Percentiles rank a stretch among this genome's conserved stretches.
Evolutionary conservation across 1,140 invertebrate genomes (phyloP).

Genomic region (Nasonia longicornis): DNA sequence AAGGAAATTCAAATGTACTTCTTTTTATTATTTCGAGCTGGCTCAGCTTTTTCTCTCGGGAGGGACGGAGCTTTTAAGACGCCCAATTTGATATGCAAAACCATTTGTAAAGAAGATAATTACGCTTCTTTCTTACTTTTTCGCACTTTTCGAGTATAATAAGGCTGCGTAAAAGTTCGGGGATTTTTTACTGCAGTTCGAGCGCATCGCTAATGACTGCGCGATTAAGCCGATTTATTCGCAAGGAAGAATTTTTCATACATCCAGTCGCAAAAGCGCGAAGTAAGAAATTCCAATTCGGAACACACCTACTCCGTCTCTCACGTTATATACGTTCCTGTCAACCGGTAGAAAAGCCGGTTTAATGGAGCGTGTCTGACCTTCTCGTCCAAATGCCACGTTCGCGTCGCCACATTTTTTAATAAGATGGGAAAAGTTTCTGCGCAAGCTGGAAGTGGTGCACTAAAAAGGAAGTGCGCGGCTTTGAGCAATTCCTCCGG

Average conservation of each 20-base stretch:
- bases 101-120: constrained; percentile 1
- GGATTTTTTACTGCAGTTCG: no score
- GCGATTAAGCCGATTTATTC: no score
- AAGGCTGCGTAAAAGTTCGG: no score
- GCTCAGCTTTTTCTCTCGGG: neutral
- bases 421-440: neutral
- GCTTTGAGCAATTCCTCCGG: no score
- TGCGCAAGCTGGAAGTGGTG: neutral
- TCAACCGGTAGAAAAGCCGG: no score
- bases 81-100: constrained; percentile 10
- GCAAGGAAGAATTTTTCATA: no score
- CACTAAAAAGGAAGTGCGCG: neutral
- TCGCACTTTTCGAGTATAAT: neutral
- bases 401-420: neutral
- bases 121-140: neutral
- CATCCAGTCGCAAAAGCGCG: no score
- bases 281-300: no score
- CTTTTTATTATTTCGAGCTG: neutral
- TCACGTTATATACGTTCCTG: no score
- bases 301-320: no score
- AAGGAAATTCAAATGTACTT: neutral
- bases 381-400: neutral
- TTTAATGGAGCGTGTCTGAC: no score
- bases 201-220: no score
- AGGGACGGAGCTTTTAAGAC: constrained; percentile 4